These are phyloP conservation scores for Heliothis virescens DNA, from an alignment of 1,140 invertebrate genomes.

Conservation along the genomic window DNA sequence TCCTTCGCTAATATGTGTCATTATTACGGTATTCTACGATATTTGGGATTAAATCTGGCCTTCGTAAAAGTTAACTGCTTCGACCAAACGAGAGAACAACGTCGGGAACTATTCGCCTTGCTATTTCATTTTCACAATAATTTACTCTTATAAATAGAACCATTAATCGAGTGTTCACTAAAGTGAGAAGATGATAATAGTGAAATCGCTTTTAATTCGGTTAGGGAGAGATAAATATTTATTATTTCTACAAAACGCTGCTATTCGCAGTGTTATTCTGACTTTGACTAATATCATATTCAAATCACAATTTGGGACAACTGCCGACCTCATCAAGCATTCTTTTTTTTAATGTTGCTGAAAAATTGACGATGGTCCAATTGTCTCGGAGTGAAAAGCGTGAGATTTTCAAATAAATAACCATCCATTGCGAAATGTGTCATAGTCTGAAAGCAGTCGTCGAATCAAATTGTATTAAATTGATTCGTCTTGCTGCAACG, in stretches of 20 bases:
- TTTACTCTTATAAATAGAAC: constrained; percentile 19
- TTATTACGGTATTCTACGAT: neutral
- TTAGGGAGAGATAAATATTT: constrained; percentile 63
- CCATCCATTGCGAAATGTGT: neutral
- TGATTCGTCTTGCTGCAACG: constrained; percentile 13
- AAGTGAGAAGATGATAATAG: constrained; percentile 63
- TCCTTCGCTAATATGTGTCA: constrained; percentile 17
- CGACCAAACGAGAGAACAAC: neutral
- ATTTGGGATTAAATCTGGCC: constrained; percentile 15
- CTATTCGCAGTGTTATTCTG: constrained; percentile 60
- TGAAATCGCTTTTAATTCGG: constrained; percentile 68
- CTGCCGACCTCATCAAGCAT: constrained; percentile 6
- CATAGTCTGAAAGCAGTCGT: neutral
- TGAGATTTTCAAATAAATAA: neutral
- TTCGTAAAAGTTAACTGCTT: constrained; percentile 39
- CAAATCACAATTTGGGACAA: constrained; percentile 57
- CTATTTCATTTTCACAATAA: constrained; percentile 14
- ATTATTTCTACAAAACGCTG: constrained; percentile 61
- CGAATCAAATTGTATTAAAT: constrained; percentile 21
- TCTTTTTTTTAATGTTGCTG: constrained; percentile 12
- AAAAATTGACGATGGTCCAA: neutral
- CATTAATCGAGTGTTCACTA: constrained; percentile 60
- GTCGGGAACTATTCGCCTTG: constrained; percentile 1
- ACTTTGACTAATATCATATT: constrained; percentile 74
- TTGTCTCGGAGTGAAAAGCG: no score